Evolutionary conservation across 2,888 invertebrate genomes (phyloP).

Genomic region (Cephus nigrinus): DNA sequence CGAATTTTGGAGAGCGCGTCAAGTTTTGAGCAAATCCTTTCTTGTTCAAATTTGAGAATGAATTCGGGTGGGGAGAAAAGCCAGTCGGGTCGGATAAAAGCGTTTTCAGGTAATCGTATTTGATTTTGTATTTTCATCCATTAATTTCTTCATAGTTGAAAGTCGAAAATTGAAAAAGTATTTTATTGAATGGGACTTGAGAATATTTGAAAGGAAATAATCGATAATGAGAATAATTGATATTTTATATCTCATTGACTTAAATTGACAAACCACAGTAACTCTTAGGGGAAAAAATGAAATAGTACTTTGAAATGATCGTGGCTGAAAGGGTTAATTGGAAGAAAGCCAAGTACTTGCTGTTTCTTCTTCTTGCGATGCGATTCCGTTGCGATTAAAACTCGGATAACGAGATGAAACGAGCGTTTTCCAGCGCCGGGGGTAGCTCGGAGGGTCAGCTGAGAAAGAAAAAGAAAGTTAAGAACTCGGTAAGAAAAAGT

Average conservation of each 20-base stretch:
- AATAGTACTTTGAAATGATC: not conserved
- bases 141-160: not conserved
- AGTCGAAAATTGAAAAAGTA: not conserved
- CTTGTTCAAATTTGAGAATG: not conserved
- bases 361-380: not conserved
- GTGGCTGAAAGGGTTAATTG: not conserved
- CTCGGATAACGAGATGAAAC: conserved; percentile 24
- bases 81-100: not conserved
- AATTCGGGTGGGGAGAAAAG: not conserved
- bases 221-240: not conserved
- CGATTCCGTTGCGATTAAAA: conserved; percentile 26
- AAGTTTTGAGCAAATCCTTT: not conserved
- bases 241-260: not conserved
- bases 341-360: not conserved
- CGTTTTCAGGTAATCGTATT: not conserved
- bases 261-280: not conserved
- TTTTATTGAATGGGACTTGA: not conserved
- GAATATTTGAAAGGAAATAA: not conserved
- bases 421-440: conserved; percentile 9
- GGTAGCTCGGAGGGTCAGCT: conserved; percentile 3
- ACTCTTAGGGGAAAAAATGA: not conserved
- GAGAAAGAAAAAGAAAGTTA: conserved; percentile 1
- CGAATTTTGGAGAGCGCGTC: not conserved
- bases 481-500: not conserved
- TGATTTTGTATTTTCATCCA: not conserved